A percentile compares a stretch with the other conserved stretches of the same genome.
Conservation (phyloP, 2,797 vertebrate genomes). For the Gobio occitaniae region DNA sequence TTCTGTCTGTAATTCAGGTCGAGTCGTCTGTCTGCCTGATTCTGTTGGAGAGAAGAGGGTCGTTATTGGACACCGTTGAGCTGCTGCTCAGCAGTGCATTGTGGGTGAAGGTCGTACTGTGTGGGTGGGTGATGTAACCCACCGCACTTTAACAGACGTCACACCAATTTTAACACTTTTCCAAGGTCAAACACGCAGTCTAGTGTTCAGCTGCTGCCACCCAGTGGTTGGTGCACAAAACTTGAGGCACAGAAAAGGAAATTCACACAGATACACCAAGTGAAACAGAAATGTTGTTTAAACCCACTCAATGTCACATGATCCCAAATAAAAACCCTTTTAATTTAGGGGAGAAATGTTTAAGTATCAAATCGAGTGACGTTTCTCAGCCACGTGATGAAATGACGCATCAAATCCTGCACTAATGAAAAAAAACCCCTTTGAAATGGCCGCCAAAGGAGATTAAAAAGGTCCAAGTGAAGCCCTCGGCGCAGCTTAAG, state of each 20-base stretch:
- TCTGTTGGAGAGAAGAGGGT: slow-evolving; percentile 79
- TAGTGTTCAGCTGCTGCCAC: slow-evolving; percentile 32
- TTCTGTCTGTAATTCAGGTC: slow-evolving; percentile 71
- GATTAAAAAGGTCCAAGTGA: neutral
- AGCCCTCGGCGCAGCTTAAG: slow-evolving; percentile 9
- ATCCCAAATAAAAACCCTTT: neutral
- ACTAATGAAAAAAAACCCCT: neutral
- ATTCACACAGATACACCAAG: neutral
- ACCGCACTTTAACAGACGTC: slow-evolving; percentile 5
- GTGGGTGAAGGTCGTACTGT: slow-evolving; percentile 62
- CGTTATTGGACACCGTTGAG: slow-evolving; percentile 62
- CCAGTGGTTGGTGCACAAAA: slow-evolving; percentile 50
- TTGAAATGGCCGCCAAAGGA: neutral
- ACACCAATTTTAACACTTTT: slow-evolving; percentile 12
- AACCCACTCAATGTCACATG: neutral
- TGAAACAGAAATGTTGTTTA: neutral
- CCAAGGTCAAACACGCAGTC: slow-evolving; percentile 47
- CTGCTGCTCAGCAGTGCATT: slow-evolving; percentile 60
- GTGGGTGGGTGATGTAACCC: slow-evolving; percentile 48
- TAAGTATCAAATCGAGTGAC: neutral
- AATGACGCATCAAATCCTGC: neutral
- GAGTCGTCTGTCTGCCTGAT: slow-evolving; percentile 76
- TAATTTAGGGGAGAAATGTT: neutral
- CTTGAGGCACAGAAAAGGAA: neutral
- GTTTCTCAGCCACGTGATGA: neutral